Evolutionary conservation across 2,888 invertebrate genomes (phyloP), one percentile per base, ranked within the genome.

Genomic region (Listrodromus nycthemerus): DNA sequence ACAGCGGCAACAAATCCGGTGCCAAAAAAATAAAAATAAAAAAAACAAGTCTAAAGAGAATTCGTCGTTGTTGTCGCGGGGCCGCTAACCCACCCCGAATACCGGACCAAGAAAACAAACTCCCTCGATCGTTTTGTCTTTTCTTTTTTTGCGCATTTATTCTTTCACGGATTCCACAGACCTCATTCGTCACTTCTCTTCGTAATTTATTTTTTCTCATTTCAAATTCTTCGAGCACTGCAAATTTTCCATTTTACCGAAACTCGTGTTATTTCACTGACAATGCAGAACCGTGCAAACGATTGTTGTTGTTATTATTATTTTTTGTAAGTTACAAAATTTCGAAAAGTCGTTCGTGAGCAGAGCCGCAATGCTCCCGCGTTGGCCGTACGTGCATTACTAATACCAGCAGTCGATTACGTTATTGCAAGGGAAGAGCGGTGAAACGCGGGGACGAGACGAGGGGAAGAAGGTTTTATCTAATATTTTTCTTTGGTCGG

Each of bases 401-500:
- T 45, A 41, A 58, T 73, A 16, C 10, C 55, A 21, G 33, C 74
- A 58, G 41, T 55, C 55, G 45, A 24, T 30, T 74, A 48, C 61
- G 63, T 74, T 50, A 63, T n/a, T 73, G 55, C 30, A 30, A 79
- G 41, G 50, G 74, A 55, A 61, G 81, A 75, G 65, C 41, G 1
- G 7, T 19, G 48, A 8, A 48, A 63, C 8, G 33, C 33, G 33
- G 33, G 55, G 55, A 41, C 33, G 33, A 10, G 55, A 37, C n/a
- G 50, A 24, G 55, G 21, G 52, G n/a, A 1, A n/a, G 10, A 21
- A 19, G 10, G 70, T 71, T 83, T 63, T 79, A 89, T 87, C 83
- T 82, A 83, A 81, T 90, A 90, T 90, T 90, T 90, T 90, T 90
- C 88, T 90, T 88, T 83, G 88, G 82, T 77, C 82, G 80, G 66